phyloP scores from a whole-genome alignment of 2,888 invertebrate genomes.

The Phanerotoma sp. region DNA sequence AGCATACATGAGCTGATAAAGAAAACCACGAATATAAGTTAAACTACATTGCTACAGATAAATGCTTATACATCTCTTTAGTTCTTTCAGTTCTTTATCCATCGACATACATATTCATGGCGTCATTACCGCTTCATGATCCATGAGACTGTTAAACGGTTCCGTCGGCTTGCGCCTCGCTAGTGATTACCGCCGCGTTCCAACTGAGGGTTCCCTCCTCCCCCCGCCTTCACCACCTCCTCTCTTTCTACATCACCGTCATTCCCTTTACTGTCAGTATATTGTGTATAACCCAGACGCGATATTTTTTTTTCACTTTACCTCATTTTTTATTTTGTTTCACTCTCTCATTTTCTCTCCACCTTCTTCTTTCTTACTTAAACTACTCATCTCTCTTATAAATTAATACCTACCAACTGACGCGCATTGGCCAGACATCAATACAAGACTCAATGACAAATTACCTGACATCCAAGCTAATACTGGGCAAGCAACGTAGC shows the following conservation, averaged over 20 bases:
- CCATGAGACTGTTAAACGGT: slow-evolving; percentile 51
- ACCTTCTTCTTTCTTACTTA: slow-evolving; percentile 4
- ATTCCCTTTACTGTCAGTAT: slow-evolving; percentile 8
- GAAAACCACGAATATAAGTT: background rate
- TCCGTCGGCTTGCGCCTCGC: slow-evolving; percentile 36
- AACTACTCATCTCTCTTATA: slow-evolving; percentile 16
- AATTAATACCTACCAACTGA: slow-evolving; percentile 21
- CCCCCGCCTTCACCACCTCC: slow-evolving; percentile 11
- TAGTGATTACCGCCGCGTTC: slow-evolving; percentile 15
- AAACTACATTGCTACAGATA: background rate
- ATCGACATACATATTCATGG: slow-evolving; percentile 50
- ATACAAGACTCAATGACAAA: slow-evolving; percentile 28
- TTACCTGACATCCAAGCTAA: slow-evolving; percentile 18
- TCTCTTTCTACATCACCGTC: slow-evolving; percentile 26
- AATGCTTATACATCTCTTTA: slow-evolving; percentile 32
- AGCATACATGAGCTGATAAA: background rate
- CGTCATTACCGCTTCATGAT: slow-evolving; percentile 51
- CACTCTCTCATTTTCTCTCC: slow-evolving; percentile 22
- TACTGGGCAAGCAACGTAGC: slow-evolving; percentile 4
- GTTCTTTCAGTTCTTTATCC: slow-evolving; percentile 35
- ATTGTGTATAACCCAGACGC: background rate
- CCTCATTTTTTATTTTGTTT: slow-evolving; percentile 24
- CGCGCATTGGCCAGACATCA: slow-evolving; percentile 23
- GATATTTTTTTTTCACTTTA: slow-evolving; percentile 1
- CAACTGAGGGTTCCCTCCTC: slow-evolving; percentile 5